phyloP scores from a whole-genome alignment of 2,797 vertebrate genomes.

The Staurois parvus region DNA sequence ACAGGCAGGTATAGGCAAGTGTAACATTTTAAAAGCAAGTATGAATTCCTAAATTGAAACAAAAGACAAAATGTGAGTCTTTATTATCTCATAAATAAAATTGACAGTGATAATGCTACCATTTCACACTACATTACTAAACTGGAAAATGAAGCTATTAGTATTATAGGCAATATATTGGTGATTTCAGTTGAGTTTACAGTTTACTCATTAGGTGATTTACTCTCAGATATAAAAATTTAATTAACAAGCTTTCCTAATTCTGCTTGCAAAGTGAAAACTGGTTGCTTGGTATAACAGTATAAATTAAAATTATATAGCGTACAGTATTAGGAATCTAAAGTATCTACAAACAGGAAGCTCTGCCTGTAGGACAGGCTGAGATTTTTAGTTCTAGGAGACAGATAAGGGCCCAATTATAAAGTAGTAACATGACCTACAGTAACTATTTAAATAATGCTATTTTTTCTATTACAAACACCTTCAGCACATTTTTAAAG shows the following conservation, averaged over 20 bases:
- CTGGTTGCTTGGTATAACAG: neutral
- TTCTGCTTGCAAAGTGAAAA: neutral
- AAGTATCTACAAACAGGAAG: neutral
- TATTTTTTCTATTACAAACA: too few relatives aligned
- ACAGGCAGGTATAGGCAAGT: neutral
- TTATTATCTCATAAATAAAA: neutral
- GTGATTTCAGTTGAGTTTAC: neutral
- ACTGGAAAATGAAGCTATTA: neutral
- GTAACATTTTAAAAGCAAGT: neutral
- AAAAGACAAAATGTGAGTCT: neutral
- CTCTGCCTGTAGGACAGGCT: too few relatives aligned
- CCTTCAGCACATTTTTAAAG: too few relatives aligned
- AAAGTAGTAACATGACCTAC: too few relatives aligned
- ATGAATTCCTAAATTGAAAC: neutral
- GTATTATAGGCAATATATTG: conserved; percentile 4
- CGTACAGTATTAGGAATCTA: neutral
- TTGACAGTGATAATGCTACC: neutral
- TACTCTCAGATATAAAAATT: neutral
- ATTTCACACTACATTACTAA: neutral
- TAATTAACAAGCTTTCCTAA: neutral
- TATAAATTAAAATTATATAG: neutral
- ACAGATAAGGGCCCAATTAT: too few relatives aligned
- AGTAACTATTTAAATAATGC: too few relatives aligned
- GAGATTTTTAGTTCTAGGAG: too few relatives aligned
- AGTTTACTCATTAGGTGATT: conserved; percentile 1